Conservation (phyloP, 1,140 invertebrate genomes). For the Zaprionus gabonicus region DNA sequence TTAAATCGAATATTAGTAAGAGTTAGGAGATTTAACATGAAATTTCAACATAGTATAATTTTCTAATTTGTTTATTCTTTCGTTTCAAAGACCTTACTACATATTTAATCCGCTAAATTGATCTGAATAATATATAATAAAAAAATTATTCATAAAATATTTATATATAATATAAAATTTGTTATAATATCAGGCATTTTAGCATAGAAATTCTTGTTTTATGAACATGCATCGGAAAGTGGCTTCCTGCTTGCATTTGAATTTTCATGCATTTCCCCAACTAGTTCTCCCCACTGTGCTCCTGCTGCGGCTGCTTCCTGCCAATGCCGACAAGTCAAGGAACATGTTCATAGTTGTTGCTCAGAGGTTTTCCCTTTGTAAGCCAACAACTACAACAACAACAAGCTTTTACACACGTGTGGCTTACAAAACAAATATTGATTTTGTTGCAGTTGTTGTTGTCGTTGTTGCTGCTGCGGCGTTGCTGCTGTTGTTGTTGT, state of each 20-base stretch:
- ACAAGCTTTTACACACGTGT: slow-evolving; percentile 60
- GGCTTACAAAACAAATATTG: slow-evolving; percentile 81
- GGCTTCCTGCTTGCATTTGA: neutral
- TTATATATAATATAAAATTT: no score
- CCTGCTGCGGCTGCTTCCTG: slow-evolving; percentile 3
- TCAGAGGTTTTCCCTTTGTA: slow-evolving; percentile 12
- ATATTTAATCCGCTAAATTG: no score
- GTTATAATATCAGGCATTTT: no score
- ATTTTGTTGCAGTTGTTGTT: slow-evolving; percentile 63
- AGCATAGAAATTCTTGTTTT: no score
- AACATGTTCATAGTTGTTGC: slow-evolving; percentile 51
- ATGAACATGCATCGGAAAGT: no score
- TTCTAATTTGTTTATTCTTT: no score
- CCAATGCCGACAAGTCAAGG: slow-evolving; percentile 22
- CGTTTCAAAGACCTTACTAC: no score
- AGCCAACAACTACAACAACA: slow-evolving; percentile 19
- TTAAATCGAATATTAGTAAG: no score
- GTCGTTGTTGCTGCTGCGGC: slow-evolving; percentile 26
- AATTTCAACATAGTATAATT: no score
- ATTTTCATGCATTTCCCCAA: neutral
- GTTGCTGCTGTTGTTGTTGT: slow-evolving; percentile 20
- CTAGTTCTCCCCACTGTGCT: slow-evolving; percentile 1
- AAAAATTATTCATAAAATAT: no score
- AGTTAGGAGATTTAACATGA: no score
- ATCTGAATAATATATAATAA: no score